Evolutionary conservation across 1,140 invertebrate genomes (phyloP), one percentile per base, ranked within the genome.

Genomic region (Ceratoteleas bidentatus): DNA sequence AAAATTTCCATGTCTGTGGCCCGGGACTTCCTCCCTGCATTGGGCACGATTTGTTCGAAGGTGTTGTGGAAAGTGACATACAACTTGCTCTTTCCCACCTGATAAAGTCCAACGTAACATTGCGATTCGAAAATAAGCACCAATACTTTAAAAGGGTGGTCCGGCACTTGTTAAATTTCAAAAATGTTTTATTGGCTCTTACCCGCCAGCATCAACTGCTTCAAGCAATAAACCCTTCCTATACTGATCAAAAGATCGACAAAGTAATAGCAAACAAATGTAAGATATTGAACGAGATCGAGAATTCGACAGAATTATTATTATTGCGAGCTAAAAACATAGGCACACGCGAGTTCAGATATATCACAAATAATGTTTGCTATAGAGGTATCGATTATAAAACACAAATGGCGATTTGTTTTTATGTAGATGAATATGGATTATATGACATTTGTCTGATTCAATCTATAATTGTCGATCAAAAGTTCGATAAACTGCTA

Each of bases 21-120:
- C 24, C 24, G 24, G 24, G 49, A 15, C 24, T 75, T 32, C 64
- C 13, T 2, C 53, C 64, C 9, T 68, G 50, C n/a, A 53, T 53
- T 32, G 14, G 15, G 13, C 47, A 49, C 6, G 47, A 49, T 49
- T 49, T 49, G 36, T 69, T 64, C 13, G 78, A 81, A 49, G 78
- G 70, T 3, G 16, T 81, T 24, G 65, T 69, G 15, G n/a, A 58
- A 40, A 16, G 5, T 8, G 56, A 43, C 43, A 15, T 58, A 6
- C n/a, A 6, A 43, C 38, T 58, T 16, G 56, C 38, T 40, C 6
- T 58, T 43, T 15, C 6, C 0, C 10, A 45, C 15, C 16, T 58
- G 16, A n/a, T 40, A 9, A 14, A 24, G 15, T 7, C 8, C 8
- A 58, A 40, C 8, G 9, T 58, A 43, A 43, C 40, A 10, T n/a